Evolutionary conservation across 2,113 vertebrate genomes (phyloP), one percentile per base, ranked within the genome.

Genomic region (Nesogale talazaci): DNA sequence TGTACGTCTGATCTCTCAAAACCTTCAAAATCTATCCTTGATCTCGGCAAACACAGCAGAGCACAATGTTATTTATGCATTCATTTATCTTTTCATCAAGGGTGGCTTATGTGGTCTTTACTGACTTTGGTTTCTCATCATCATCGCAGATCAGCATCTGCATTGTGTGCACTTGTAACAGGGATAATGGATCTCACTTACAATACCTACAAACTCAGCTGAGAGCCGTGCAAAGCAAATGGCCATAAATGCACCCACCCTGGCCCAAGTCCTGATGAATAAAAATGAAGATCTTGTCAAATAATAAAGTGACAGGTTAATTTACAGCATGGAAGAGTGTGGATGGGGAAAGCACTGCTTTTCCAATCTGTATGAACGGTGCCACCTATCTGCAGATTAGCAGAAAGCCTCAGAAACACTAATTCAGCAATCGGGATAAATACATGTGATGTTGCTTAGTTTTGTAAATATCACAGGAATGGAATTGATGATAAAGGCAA

Each of bases 61-160:
- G 98, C 98, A 98, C 97, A 98, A 98, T 97, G 98, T 98, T 99
- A 98, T 98, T 98, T 98, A 98, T 99, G 98, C 98, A 98, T 99
- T 98, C 98, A 98, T 99, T 99, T 98, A 98, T 98, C 98, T 98
- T 98, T 98, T 99, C 99, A 98, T 99, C 99, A 98, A 98, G 98
- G 98, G 98, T 96, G 97, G 98, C 98, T 98, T 98, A 98, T 98
- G 98, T 98, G 98, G 98, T 98, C 97, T 98, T 98, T 98, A 98
- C 98, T 97, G 98, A 98, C 98, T 98, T 98, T 98, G 98, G 98
- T 98, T 98, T 98, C 98, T 98, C 98, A 98, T 98, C 98, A 98
- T 98, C 98, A 97, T 95, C 97, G 77, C 97, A 98, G 97, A 98
- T 98, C 98, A 98, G 98, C 98, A 98, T 98, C 98, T 98, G 98